phyloP scores from a whole-genome alignment of 2,888 invertebrate genomes.

The Drosophila meridiana region DNA sequence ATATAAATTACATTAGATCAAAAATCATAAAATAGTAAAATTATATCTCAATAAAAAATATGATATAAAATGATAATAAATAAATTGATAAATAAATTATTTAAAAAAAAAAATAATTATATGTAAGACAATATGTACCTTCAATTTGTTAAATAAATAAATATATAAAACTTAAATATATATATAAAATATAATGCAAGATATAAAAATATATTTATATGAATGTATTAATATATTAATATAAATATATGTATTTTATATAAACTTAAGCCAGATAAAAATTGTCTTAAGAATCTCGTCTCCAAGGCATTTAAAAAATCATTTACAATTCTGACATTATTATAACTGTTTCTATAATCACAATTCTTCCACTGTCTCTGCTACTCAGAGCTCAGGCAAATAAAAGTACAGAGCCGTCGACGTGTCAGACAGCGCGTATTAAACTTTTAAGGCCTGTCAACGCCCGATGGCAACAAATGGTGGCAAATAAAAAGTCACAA shows the following conservation, averaged over 20 bases:
- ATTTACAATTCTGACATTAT: not conserved
- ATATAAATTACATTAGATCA: too few species aligned
- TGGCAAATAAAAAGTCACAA: conserved; percentile 65
- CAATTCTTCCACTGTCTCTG: not conserved
- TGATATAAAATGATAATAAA: not conserved
- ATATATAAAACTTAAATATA: not conserved
- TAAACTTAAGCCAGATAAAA: not conserved
- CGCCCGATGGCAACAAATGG: conserved; percentile 40
- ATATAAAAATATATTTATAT: not conserved
- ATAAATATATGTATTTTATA: not conserved
- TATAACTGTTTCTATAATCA: not conserved
- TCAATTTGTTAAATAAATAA: too few species aligned
- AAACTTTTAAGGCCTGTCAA: conserved; percentile 69
- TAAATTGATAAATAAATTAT: not conserved
- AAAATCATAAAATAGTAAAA: too few species aligned
- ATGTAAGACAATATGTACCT: too few species aligned
- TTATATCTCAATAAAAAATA: too few species aligned
- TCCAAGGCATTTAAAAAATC: not conserved
- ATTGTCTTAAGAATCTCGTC: rapidly evolving
- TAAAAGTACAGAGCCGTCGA: conserved; percentile 17
- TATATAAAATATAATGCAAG: not conserved
- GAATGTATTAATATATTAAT: too few species aligned
- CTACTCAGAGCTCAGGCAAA: conserved; percentile 3
- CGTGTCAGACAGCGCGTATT: conserved; percentile 33
- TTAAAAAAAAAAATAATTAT: not conserved